Evolutionary conservation across 2,797 vertebrate genomes (phyloP).

Genomic region (Enteromius afrohamiltoni): DNA sequence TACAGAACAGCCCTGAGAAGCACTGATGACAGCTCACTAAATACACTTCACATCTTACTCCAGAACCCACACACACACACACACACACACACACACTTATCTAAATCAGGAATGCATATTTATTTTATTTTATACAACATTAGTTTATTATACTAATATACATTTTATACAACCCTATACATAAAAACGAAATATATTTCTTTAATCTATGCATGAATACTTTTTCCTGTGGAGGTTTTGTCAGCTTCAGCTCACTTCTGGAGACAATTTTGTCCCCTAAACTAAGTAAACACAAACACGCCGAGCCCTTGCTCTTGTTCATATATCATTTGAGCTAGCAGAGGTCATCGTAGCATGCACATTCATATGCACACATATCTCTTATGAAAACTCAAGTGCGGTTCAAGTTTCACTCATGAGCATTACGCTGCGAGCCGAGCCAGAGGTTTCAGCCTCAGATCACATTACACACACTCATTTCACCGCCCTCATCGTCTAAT

Average conservation of each 20-base stretch:
- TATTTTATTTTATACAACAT: not conserved
- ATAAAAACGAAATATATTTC: not conserved
- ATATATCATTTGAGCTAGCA: slow-evolving; percentile 32
- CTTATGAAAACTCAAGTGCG: slow-evolving; percentile 37
- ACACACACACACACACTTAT: not conserved
- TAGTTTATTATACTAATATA: not conserved
- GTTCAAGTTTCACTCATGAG: slow-evolving; percentile 49
- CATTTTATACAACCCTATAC: too few relatives aligned
- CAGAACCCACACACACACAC: too few relatives aligned
- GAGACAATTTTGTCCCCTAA: not conserved
- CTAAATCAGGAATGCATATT: not conserved
- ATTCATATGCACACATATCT: slow-evolving; percentile 35
- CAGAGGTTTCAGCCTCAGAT: slow-evolving; percentile 40
- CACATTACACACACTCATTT: slow-evolving; percentile 47
- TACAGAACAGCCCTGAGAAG: slow-evolving; percentile 22
- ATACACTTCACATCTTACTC: slow-evolving; percentile 31
- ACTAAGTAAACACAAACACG: not conserved
- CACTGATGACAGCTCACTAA: slow-evolving; percentile 48
- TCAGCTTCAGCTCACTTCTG: slow-evolving; percentile 1
- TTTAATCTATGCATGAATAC: not conserved
- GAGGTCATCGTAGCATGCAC: slow-evolving; percentile 35
- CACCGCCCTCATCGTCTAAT: slow-evolving; percentile 43
- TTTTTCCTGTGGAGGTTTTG: not conserved
- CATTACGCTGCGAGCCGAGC: slow-evolving; percentile 20
- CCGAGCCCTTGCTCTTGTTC: slow-evolving; percentile 9